A percentile compares a stretch with the other conserved stretches of the same genome.
These are phyloP conservation scores for Nymphalis c-album DNA, from an alignment of 2,888 invertebrate species.

Conservation along the genomic window DNA sequence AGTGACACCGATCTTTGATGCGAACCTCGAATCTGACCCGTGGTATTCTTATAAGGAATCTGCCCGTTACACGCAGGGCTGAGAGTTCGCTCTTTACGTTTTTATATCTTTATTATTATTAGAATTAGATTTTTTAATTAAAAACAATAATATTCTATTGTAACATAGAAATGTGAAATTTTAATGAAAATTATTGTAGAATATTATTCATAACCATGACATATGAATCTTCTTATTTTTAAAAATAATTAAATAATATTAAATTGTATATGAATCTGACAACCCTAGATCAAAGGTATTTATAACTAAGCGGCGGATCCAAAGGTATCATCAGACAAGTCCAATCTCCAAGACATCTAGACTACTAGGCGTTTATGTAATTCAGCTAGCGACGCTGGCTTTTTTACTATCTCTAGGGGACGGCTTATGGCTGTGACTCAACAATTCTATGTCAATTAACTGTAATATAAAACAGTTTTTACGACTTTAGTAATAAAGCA, in stretches of 20 bases:
- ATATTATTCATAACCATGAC: too few relatives aligned
- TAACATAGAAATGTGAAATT: too few relatives aligned
- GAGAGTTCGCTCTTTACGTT: slow-evolving; percentile 28
- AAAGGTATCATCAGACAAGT: slow-evolving; percentile 55
- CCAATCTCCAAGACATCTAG: slow-evolving; percentile 46
- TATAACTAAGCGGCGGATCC: slow-evolving; percentile 49
- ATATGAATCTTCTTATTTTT: background rate
- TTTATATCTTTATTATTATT: background rate
- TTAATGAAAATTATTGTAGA: too few relatives aligned
- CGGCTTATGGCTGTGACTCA: slow-evolving; percentile 37
- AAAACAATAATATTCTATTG: too few relatives aligned
- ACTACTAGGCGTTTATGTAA: slow-evolving; percentile 31
- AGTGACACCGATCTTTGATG: slow-evolving; percentile 74
- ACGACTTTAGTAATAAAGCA: background rate
- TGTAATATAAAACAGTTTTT: slow-evolving; percentile 22
- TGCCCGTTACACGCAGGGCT: slow-evolving; percentile 73
- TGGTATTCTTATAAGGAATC: slow-evolving; percentile 73
- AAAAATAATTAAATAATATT: background rate
- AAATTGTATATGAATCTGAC: background rate
- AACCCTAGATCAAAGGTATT: slow-evolving; percentile 29
- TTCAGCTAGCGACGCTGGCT: slow-evolving; percentile 19
- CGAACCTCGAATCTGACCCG: slow-evolving; percentile 72
- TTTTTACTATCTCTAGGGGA: slow-evolving; percentile 31
- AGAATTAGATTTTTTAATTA: too few relatives aligned
- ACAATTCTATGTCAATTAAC: slow-evolving; percentile 42